Conservation (phyloP, 1,140 invertebrate genomes). For the Bombus consobrinus region DNA sequence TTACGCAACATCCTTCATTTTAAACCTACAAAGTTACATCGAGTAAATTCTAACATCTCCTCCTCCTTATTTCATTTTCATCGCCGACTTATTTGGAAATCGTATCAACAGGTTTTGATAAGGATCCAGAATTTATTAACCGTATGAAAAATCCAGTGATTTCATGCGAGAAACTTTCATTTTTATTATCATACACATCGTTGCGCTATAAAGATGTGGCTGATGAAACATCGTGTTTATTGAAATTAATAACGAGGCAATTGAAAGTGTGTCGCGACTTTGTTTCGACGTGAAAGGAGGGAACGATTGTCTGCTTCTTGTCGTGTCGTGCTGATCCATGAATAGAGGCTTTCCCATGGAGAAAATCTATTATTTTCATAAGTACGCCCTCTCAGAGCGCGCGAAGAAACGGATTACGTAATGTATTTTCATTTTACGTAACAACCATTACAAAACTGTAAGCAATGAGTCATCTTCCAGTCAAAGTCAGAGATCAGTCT, state of each 20-base stretch:
- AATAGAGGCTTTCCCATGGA: conserved; percentile 13
- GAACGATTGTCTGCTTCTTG: conserved; percentile 1
- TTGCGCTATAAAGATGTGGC: not conserved
- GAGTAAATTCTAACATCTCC: not conserved
- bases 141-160: not conserved
- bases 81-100: not conserved
- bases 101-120: not conserved
- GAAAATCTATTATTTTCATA: conserved; percentile 43
- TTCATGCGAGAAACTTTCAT: not conserved
- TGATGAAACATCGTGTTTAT: not conserved
- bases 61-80: not conserved
- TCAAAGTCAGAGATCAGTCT: not conserved
- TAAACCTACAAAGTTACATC: not conserved
- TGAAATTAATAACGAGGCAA: conserved; percentile 2
- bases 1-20: conserved; percentile 25
- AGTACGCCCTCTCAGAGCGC: not conserved
- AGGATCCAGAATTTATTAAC: not conserved
- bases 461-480: not conserved
- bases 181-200: conserved; percentile 11
- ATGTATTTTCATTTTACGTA: conserved; percentile 33
- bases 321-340: not conserved
- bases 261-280: conserved; percentile 1
- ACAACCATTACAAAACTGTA: not conserved
- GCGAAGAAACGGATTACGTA: not conserved
- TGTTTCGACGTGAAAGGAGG: not conserved